Base-by-base conservation (phyloP, 1,140 invertebrate genomes). In the Penaeus indicus region DNA sequence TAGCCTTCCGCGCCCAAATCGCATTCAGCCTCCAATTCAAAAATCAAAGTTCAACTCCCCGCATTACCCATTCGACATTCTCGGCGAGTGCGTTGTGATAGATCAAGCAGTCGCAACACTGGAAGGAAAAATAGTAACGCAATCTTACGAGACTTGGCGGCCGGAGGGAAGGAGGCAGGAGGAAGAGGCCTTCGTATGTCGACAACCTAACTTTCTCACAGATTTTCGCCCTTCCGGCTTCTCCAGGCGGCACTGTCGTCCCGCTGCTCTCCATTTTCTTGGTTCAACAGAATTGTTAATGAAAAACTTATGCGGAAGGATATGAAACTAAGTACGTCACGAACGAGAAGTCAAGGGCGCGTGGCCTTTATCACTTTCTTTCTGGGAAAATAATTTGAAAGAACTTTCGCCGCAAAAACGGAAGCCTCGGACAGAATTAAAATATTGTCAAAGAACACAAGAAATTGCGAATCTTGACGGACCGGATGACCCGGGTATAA, bases 381-480 rank as follows among this genome's bases (percentile, higher is more conserved):
- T 75, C 21, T 75, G 38, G 38, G 38, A 25, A 75, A 38, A 18
- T 25, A 75, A 32, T 32, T 32, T 75, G 69, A 75, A 75, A 75
- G 69, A 25, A 75, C 32, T 10, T 13, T 10, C 11, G 3, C 47
- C 3, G 47, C 47, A 3, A 10, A 54, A 54, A 54, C 47, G 47
- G 69, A 38, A 75, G 69, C 38, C 27, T 75, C 69, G 27, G 16
- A 38, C 25, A 32, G 69, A 38, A 75, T 27, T 27, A 75, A 75
- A 75, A 75, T 75, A 32, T 38, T 38, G 38, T 75, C 38, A 38
- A 75, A n/a, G 25, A 32, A 38, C 47, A 75, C 69, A 75, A 75
- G n/a, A 75, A 38, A n/a, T 75, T 75, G 69, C 69, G 69, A 75
- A 75, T 75, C 69, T 75, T 19, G 69, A 32, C 69, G 69, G 18